Conservation (phyloP, 1,140 invertebrate species). For the Panagrolaimus sp. region DNA sequence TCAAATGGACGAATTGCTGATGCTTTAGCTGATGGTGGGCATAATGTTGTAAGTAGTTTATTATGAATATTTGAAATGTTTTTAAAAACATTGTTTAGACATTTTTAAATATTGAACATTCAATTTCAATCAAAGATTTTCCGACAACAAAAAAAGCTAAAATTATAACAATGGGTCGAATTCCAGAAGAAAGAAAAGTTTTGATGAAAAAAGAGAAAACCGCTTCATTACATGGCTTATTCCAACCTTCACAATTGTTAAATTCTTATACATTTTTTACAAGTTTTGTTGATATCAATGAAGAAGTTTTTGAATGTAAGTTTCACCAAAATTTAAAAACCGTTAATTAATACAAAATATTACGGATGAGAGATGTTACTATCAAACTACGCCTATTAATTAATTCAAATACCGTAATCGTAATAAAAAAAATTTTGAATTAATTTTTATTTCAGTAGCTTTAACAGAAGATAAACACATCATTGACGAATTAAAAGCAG, state of each 20-base stretch:
- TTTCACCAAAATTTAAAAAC: too few species aligned
- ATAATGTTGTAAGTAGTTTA: background rate
- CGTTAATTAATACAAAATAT: too few species aligned
- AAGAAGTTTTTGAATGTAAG: background rate
- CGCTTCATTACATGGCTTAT: background rate
- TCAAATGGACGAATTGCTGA: constrained; percentile 8
- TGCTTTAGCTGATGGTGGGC: background rate
- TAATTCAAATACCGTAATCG: too few species aligned
- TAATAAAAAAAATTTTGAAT: background rate
- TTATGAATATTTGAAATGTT: too few species aligned
- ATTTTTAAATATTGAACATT: background rate
- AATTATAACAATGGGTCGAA: background rate
- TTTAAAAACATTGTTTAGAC: background rate
- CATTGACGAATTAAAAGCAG: background rate
- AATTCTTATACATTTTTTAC: background rate
- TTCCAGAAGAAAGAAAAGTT: background rate
- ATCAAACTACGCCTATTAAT: too few species aligned
- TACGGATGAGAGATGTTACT: too few species aligned
- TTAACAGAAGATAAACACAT: background rate
- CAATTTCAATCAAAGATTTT: background rate
- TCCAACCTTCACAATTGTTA: background rate
- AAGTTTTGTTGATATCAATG: background rate
- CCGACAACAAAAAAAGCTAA: background rate
- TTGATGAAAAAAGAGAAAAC: background rate
- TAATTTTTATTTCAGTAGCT: background rate